Percentiles rank a stretch among this genome's conserved stretches.
Evolutionary conservation across 1,140 invertebrate species (phyloP).

Genomic region (Rhagoletis pomonella): DNA sequence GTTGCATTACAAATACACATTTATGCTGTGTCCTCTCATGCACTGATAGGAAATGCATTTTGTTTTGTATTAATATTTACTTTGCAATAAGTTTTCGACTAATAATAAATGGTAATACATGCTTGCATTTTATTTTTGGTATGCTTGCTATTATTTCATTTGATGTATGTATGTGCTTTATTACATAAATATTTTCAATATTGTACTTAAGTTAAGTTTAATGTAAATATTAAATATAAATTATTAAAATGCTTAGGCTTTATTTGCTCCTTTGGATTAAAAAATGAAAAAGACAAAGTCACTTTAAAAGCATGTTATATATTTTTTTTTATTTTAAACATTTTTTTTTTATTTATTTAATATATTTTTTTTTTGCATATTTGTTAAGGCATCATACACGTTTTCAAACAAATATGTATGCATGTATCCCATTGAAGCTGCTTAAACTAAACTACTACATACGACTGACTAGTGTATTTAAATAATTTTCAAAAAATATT

Average conservation of each 20-base stretch:
- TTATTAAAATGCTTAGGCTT: conserved; percentile 47
- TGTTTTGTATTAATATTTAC: conserved; percentile 17
- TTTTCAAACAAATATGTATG: not conserved
- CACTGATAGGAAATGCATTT: conserved; percentile 41
- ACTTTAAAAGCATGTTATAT: conserved; percentile 47
- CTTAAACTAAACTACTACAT: conserved; percentile 47
- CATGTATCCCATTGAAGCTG: conserved; percentile 36
- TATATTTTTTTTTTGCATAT: conserved; percentile 58
- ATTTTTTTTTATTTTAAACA: conserved; percentile 60
- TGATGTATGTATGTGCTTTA: conserved; percentile 28
- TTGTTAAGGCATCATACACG: conserved; percentile 43
- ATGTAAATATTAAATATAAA: conserved; percentile 46
- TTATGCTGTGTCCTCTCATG: conserved; percentile 19
- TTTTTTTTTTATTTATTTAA: not conserved
- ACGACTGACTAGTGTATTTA: not conserved
- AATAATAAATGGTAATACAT: conserved; percentile 4
- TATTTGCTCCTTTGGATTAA: conserved; percentile 24
- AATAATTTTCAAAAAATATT: conserved; percentile 31
- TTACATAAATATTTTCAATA: conserved; percentile 25
- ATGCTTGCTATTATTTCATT: not conserved
- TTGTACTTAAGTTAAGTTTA: conserved; percentile 36
- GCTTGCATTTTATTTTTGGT: not conserved
- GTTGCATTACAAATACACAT: conserved; percentile 72
- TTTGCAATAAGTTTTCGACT: conserved; percentile 36
- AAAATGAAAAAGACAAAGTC: conserved; percentile 27